phyloP scores from a whole-genome alignment of 2,797 vertebrate genomes.

The Okamejei kenojei region DNA sequence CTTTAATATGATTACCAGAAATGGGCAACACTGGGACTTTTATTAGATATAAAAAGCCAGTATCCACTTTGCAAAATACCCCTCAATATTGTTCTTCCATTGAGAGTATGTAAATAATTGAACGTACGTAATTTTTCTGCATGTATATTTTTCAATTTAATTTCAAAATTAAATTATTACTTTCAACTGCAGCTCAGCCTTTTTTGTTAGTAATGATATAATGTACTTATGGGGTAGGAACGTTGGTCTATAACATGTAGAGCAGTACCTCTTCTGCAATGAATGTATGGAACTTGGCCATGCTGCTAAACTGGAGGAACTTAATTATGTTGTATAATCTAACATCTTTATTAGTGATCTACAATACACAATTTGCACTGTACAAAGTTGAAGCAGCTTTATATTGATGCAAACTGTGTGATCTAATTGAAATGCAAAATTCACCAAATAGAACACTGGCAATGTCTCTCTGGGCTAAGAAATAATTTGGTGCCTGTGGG shows the following conservation, averaged over 20 bases:
- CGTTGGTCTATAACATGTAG: neutral
- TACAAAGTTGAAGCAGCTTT: constrained; percentile 8
- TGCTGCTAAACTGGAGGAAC: neutral
- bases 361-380: neutral
- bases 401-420: neutral
- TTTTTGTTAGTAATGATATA: neutral
- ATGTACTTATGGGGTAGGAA: neutral
- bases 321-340: neutral
- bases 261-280: neutral
- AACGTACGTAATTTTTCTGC: neutral
- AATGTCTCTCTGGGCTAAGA: neutral
- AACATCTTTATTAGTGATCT: neutral
- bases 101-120: neutral
- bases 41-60: constrained; percentile 32
- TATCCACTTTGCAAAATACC: neutral
- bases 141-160: neutral
- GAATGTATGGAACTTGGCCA: neutral
- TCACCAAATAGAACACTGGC: neutral
- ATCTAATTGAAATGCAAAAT: neutral
- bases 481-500: neutral
- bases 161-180: neutral
- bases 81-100: neutral
- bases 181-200: neutral
- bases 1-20: neutral
- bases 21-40: neutral